Evolutionary conservation across 2,113 vertebrate species (phyloP).

Genomic region (Telmatochromis sp.): DNA sequence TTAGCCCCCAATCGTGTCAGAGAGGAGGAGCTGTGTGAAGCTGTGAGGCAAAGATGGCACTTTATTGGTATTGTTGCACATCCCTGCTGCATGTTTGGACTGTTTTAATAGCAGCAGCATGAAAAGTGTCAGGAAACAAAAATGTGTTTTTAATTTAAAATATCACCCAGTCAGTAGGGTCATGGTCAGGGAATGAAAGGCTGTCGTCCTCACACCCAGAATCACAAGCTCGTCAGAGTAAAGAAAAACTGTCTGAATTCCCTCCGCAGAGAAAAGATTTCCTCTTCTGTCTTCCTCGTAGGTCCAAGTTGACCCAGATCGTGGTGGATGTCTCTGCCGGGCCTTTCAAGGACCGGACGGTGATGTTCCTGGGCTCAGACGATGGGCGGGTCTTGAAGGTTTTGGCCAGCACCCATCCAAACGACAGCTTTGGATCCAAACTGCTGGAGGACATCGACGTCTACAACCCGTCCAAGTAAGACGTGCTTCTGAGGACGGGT

Average conservation of each 20-base stretch:
- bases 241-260: background rate
- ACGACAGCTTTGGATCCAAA: slow-evolving; percentile 41
- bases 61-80: background rate
- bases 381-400: slow-evolving; percentile 84
- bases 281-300: slow-evolving; percentile 6
- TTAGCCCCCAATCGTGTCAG: background rate
- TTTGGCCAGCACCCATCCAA: slow-evolving; percentile 49
- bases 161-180: background rate
- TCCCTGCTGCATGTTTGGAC: background rate
- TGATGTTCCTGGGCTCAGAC: slow-evolving; percentile 84
- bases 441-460: slow-evolving; percentile 83
- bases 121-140: background rate
- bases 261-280: background rate
- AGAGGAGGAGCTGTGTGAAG: background rate
- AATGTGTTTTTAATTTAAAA: rapidly evolving
- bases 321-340: slow-evolving; percentile 79
- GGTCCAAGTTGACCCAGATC: slow-evolving; percentile 80
- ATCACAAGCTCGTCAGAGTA: background rate
- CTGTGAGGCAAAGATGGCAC: background rate
- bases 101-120: background rate
- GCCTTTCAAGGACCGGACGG: slow-evolving; percentile 71
- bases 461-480: slow-evolving; percentile 69
- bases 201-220: background rate
- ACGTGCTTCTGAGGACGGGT: background rate
- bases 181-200: background rate